phyloP scores from a whole-genome alignment of 1,140 invertebrate species.

The Chelonus insularis region DNA sequence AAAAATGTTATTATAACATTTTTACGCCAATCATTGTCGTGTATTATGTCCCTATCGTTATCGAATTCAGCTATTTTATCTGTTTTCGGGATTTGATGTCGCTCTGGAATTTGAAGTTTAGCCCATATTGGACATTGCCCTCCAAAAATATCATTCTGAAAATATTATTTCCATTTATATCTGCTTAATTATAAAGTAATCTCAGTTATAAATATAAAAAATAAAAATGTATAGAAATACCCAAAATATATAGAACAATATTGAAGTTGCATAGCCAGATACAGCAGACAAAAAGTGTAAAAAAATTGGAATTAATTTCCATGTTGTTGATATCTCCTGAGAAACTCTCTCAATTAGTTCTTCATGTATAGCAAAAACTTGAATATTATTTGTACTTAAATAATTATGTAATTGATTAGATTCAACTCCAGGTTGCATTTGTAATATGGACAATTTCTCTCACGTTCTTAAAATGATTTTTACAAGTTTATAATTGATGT shows the following conservation, averaged over 20 bases:
- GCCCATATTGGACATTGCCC: conserved; percentile 43
- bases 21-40: conserved; percentile 34
- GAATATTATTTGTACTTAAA: conserved; percentile 16
- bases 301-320: conserved; percentile 37
- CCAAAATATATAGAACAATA: conserved; percentile 42
- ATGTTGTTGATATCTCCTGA: conserved; percentile 37
- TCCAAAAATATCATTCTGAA: conserved; percentile 34
- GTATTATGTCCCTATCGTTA: background rate
- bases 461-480: no score
- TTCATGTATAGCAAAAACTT: conserved; percentile 36
- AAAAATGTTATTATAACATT: conserved; percentile 31
- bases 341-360: conserved; percentile 37
- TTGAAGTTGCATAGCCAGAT: conserved; percentile 35
- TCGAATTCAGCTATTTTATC: background rate
- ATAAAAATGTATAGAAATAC: no score
- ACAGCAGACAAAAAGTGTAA: conserved; percentile 30
- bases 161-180: conserved; percentile 5
- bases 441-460: no score
- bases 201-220: no score
- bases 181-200: no score
- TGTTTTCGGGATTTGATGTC: conserved; percentile 9
- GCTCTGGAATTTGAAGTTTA: background rate
- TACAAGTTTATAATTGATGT: no score
- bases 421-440: background rate
- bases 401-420: background rate